These are phyloP conservation scores for Hirtodrosophila duncani DNA, from an alignment of 2,888 invertebrate genomes.

Conservation along the genomic window DNA sequence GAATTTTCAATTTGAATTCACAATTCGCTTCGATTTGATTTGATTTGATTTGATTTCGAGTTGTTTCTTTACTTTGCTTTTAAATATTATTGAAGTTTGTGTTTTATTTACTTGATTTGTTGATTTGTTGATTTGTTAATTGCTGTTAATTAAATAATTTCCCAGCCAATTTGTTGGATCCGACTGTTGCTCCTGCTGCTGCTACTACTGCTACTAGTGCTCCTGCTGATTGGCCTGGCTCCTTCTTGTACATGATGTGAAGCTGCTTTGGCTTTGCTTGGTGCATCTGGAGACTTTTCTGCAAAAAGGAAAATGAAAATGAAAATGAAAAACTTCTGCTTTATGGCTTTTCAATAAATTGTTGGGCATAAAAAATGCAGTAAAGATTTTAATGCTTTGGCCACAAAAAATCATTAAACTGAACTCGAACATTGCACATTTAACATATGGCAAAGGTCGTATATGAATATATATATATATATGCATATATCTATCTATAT, in stretches of 20 bases:
- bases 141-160: slow-evolving; percentile 2
- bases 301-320: slow-evolving; percentile 36
- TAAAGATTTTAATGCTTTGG: no score
- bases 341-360: slow-evolving; percentile 58
- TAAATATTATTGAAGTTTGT: not conserved
- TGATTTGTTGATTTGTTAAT: no score
- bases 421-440: no score
- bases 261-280: not conserved
- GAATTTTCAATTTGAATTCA: slow-evolving; percentile 17
- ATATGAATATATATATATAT: not conserved
- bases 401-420: no score
- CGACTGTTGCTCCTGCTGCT: slow-evolving; percentile 4
- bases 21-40: slow-evolving; percentile 26
- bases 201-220: not conserved
- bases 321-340: slow-evolving; percentile 52
- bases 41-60: not conserved
- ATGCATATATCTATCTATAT: not conserved
- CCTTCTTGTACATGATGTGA: no score
- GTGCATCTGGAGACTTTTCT: slow-evolving; percentile 8
- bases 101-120: slow-evolving; percentile 1
- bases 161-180: not conserved
- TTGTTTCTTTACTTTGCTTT: not conserved
- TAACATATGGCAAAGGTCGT: no score
- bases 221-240: slow-evolving; percentile 1
- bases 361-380: no score